Base-by-base conservation (phyloP, 2,888 invertebrate species). In the Pterostichus madidus region DNA sequence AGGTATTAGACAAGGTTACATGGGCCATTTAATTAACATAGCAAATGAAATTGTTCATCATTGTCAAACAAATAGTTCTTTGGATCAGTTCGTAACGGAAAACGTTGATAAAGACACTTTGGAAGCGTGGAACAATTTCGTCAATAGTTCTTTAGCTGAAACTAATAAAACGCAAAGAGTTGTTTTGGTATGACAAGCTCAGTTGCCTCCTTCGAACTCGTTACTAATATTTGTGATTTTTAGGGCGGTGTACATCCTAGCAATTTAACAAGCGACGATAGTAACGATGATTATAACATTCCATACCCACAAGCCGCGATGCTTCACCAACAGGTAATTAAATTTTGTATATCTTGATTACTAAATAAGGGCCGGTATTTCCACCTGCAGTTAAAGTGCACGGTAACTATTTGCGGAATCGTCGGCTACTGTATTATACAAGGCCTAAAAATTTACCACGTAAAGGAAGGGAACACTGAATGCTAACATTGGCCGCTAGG, bases 11-110 rank as follows among this genome's bases (percentile, higher is more conserved):
- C 91, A 93, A 86, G 94, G 93, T 86, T 94, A 93, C 86, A 94
- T 93, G 93, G 94, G 94, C 83, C 94, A 94, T 88, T 90, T 94
- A 87, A 93, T 93, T 85, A 92, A 92, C 88, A 92, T 94, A 86
- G 90, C 92, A 52, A 92, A 92, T 88, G 91, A 91, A 87, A 91
- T 94, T 86, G 91, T 91, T 56, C 88, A 88, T 77, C 88, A 90
- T 87, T 91, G 92, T 89, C 90, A 92, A 88, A 44, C 15, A 10
- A 91, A 91, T 87, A 92, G 91, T 88, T 90, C 91, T 86, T 89
- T 92, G 87, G 91, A 93, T 85, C 90, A 91, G 86, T 91, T 90
- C 85, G 91, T 94, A 84, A 91, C 89, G 85, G 90, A 91, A 84
- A 89, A 91, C 86, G 89, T 92, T 86, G 90, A 91, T 56, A 89